Evolutionary conservation across 2,113 vertebrate species (phyloP).

Genomic region (Coturnix japonica): DNA sequence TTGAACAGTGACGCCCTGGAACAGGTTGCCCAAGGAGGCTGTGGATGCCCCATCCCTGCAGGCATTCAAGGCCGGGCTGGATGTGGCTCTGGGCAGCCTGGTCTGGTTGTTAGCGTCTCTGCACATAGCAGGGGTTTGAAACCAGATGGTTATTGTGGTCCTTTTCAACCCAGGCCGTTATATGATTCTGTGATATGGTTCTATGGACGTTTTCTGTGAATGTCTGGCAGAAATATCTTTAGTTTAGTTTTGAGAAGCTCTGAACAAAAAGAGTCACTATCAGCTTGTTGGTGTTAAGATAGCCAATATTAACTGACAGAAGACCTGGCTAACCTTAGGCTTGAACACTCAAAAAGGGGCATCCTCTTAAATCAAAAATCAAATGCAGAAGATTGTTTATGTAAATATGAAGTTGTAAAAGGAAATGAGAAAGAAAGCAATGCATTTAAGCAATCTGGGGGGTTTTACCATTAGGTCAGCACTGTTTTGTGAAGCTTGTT

Average conservation of each 20-base stretch:
- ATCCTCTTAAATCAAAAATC: neutral
- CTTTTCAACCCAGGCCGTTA: no score
- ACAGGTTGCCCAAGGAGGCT: no score
- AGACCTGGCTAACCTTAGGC: neutral
- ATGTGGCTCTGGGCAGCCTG: no score
- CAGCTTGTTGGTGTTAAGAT: rapidly evolving
- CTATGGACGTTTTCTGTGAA: neutral
- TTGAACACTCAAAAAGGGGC: neutral
- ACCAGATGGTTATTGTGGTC: no score
- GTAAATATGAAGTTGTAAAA: neutral
- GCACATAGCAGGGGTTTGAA: no score
- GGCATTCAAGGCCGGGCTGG: no score
- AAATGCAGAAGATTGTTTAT: neutral
- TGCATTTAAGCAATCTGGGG: rapidly evolving
- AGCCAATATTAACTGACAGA: neutral
- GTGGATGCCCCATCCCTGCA: no score
- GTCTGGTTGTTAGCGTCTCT: no score
- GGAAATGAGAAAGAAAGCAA: neutral
- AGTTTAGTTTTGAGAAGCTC: neutral
- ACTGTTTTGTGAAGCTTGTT: neutral
- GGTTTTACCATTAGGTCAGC: neutral
- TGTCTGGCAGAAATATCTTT: neutral
- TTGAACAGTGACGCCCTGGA: no score
- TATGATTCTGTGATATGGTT: no score
- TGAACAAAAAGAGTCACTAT: neutral